Base-by-base conservation (phyloP, 2,113 vertebrate genomes). In the Coregonus clupeaformis region DNA sequence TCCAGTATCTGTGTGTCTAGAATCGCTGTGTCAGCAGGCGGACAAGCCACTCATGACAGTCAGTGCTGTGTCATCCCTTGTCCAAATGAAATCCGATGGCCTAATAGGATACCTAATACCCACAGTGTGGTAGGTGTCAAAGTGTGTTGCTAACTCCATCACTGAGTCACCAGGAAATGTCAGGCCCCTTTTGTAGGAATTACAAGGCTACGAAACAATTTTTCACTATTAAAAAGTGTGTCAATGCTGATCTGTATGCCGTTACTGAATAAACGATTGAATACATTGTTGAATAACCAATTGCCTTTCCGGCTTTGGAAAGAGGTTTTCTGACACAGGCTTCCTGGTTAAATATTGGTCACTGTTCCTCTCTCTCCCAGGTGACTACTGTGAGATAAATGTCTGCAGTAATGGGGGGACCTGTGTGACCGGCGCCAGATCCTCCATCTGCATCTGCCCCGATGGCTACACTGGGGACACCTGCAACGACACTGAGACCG, bases 401-500 rank as follows among this genome's bases (percentile, higher is more conserved):
- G 49, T 90, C 64, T 99, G 97, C 88, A 85, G 86, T 76, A 97
- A 98, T 3, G 96, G 96, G 67, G 97, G 96, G 6, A 97, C 96
- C 18, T 99, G 97, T 83, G 84, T 98, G 82, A 89, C 87, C 0
- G 85, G 89, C 16, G 84, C 89, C 25, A 92, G 92, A 4, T 69
- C 85, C 60, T 89, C 92, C 0, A 91, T 95, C 86, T 99, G 97
- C 73, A 93, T 98, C 91, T 98, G 97, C 65, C 87, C 92, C 0
- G 94, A 98, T 0, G 97, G 96, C 73, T 97, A 94, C 25, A 77
- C 92, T 5, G 97, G 97, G 72, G 92, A 93, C 65, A 89, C 90
- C 52, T 99, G 97, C 93, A 95, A 95, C 0, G 93, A 96, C 79
- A 97, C 94, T 0, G 96, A 97, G 82, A 92, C 89, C 69, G 97